These are phyloP conservation scores for Corythoichthys haematopterus DNA, from an alignment of 2,113 vertebrate genomes.

Conservation along the genomic window DNA sequence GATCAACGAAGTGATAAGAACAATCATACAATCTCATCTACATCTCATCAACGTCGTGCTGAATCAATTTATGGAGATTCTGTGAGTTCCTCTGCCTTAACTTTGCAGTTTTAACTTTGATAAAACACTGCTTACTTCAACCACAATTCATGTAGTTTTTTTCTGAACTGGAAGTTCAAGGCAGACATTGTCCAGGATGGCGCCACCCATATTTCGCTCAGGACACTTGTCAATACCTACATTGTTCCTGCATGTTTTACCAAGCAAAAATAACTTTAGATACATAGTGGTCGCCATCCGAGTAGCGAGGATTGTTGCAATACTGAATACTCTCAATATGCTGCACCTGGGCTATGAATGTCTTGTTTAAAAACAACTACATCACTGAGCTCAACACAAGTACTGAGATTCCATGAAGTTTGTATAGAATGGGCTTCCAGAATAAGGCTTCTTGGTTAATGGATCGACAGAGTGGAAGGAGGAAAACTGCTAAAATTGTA, in stretches of 20 bases:
- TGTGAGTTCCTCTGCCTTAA: no score
- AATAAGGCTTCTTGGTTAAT: constrained; percentile 15
- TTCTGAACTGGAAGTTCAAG: no score
- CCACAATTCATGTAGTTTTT: no score
- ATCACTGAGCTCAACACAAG: not conserved
- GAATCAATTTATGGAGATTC: no score
- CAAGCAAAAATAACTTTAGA: not conserved
- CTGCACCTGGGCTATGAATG: not conserved
- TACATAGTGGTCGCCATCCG: not conserved
- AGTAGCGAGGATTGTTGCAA: constrained; percentile 13
- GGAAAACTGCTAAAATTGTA: constrained; percentile 21
- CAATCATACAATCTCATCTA: no score
- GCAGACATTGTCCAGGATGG: no score
- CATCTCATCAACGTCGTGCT: no score
- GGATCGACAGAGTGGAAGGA: constrained; percentile 8
- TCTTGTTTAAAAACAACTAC: not conserved
- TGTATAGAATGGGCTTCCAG: constrained; percentile 7
- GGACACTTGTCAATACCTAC: no score
- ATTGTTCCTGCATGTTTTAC: not conserved
- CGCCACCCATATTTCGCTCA: no score
- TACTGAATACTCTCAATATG: constrained; percentile 1
- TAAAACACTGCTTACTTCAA: no score
- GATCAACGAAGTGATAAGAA: no score
- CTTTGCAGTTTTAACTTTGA: no score
- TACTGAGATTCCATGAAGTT: not conserved